Base-by-base conservation (phyloP, 2,797 vertebrate species). In the Morelia viridis region DNA sequence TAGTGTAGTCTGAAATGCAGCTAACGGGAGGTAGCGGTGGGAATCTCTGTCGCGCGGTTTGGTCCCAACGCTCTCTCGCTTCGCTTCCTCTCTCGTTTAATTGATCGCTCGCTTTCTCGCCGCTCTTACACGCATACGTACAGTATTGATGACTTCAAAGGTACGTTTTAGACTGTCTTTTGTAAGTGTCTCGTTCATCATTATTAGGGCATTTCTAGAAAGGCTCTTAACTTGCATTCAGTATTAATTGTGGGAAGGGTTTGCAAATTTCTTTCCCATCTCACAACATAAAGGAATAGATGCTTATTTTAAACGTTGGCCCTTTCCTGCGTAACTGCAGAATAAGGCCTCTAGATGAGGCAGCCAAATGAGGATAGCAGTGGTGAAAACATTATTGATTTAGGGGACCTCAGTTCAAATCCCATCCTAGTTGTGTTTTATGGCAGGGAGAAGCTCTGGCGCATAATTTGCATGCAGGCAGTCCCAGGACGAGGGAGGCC, bases 1-100 rank as follows among this genome's bases (percentile, higher is more conserved):
- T 91, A 62, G 91, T 56, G 71, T 57, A 31, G 91, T 92, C 95
- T 90, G 50, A 96, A 95, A 94, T 85, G 89, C 85, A 50, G 89
- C 93, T 94, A 12, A 87, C n/a, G 90, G 41, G 35, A 95, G 88
- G 93, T 87, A 89, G 57, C 35, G 62, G 13, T 53, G n/a, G 41
- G 57, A 24, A 80, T 41, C 10, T 41, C 4, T 86, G 9, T 19
- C 17, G 5, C 28, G 9, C 35, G 58, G 9, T 83, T 41, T 57
- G 17, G 41, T 87, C 11, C 68, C 31, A 19, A 11, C 22, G 57
- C 28, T 50, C 58, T 53, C 28, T 22, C 17, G 50, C 83, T 65
- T 26, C 19, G 7, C 11, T 26, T 60, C n/a, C 5, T 17, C 50
- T 24, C 35, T 8, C 3, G 50, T 60, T 80, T 22, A 46, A 41